Evolutionary conservation across 1,140 invertebrate genomes (phyloP).

Genomic region (Macrosteles quadrilineatus): DNA sequence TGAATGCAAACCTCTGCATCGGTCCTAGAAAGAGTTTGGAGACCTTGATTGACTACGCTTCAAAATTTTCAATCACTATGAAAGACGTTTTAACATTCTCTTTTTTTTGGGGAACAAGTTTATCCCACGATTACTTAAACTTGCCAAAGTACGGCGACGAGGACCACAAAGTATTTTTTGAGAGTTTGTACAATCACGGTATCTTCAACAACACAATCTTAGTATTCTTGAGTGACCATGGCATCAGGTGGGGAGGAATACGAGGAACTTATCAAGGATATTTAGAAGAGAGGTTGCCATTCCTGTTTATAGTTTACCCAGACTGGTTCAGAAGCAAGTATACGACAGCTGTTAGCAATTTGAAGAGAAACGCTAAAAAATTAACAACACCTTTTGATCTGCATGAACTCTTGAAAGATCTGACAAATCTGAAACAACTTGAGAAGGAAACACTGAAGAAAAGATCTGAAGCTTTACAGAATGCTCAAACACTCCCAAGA

Average conservation of each 20-base stretch:
- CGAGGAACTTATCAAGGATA: conserved; percentile 63
- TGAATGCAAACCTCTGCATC: conserved; percentile 57
- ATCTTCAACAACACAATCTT: conserved; percentile 57
- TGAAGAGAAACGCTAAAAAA: conserved; percentile 53
- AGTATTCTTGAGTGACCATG: conserved; percentile 71
- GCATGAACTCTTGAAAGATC: conserved; percentile 63
- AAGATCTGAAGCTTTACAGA: conserved; percentile 40
- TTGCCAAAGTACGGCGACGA: conserved; percentile 52
- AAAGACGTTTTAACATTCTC: conserved; percentile 49
- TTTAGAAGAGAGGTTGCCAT: conserved; percentile 69
- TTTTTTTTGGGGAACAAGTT: conserved; percentile 55
- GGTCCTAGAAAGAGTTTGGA: conserved; percentile 50
- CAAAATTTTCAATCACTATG: conserved; percentile 40
- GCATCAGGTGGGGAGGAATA: conserved; percentile 66
- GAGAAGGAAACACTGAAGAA: conserved; percentile 42
- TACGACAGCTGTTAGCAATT: conserved; percentile 52
- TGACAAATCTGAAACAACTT: conserved; percentile 55
- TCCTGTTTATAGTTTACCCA: conserved; percentile 62
- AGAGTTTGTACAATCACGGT: conserved; percentile 40
- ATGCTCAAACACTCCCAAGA: conserved; percentile 46
- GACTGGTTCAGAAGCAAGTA: conserved; percentile 59
- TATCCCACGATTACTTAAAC: conserved; percentile 57
- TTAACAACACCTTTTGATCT: conserved; percentile 64
- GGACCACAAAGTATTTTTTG: conserved; percentile 47
- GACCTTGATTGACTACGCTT: conserved; percentile 42